Evolutionary conservation across 1,140 invertebrate genomes (phyloP), one percentile per base, ranked within the genome.

Genomic region (Heliothis virescens): DNA sequence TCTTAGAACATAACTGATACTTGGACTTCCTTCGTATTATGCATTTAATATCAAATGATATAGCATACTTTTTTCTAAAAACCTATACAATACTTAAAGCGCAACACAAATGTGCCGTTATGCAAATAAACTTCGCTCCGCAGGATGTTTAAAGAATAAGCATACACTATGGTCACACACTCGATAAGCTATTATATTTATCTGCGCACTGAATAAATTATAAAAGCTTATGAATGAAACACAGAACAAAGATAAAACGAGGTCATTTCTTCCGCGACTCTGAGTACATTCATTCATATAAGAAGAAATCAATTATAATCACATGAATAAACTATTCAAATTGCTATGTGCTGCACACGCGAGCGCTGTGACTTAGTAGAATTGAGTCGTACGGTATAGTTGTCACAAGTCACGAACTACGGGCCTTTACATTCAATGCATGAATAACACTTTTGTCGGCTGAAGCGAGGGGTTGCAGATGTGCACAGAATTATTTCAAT

Each of bases 281-380:
- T 80, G 76, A 82, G 81, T 34, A 81, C 78, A 85, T 85, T 85
- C 76, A 82, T 82, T 80, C 16, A 69, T 78, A 85, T 86, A 80
- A 87, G 88, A 89, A 85, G 87, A 88, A 87, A 83, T 89, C 86
- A 86, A 88, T 89, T 88, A 87, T 85, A 85, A 85, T 79, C 75
- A 82, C 79, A 83, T 87, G 84, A 89, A 88, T 85, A 84, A 79
- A 79, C 86, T 82, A 86, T 89, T 90, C 79, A 88, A 84, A 75
- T 41, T 53, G 53, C 59, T 59, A 60, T 72, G 77, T 72, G 65
- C 55, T 62, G 48, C 41, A 79, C 76, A 79, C 80, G 57, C 69
- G 52, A 67, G 29, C 69, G 21, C 78, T 52, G 77, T 83, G 83
- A 86, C 82, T 87, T 75, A 52, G 52, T 75, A 81, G 69, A 65